A percentile compares a stretch with the other conserved stretches of the same genome.
These are phyloP conservation scores for Steinernema khuongi DNA, from an alignment of 1,140 invertebrate genomes.

Conservation along the genomic window DNA sequence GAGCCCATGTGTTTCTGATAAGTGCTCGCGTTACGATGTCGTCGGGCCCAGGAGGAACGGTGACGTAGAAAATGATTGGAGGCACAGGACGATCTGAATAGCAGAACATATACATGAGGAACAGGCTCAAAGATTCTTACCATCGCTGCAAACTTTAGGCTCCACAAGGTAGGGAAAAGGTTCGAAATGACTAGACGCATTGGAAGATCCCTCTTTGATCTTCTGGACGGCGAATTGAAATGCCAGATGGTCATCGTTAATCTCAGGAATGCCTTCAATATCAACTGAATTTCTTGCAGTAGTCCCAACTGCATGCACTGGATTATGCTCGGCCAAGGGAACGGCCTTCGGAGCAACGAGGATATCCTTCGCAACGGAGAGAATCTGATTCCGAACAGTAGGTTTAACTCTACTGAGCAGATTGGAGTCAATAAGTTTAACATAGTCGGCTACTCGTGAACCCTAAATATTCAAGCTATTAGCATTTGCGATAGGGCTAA, in stretches of 20 bases:
- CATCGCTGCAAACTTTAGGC: not conserved
- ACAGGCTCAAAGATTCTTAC: not conserved
- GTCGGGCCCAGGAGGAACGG: not conserved
- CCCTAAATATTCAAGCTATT: too few species aligned
- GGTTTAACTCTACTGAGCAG: not conserved
- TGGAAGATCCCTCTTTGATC: not conserved
- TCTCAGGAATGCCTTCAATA: not conserved
- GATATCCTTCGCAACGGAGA: not conserved
- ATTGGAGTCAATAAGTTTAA: not conserved
- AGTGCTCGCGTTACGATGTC: not conserved
- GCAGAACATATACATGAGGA: not conserved
- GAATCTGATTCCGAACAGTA: not conserved
- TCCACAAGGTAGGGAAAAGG: not conserved
- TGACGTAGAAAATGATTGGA: slow-evolving; percentile 1
- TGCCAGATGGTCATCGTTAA: not conserved
- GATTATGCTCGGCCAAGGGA: not conserved
- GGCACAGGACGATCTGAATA: not conserved
- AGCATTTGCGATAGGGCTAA: too few species aligned
- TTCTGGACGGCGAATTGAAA: not conserved
- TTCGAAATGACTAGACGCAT: not conserved
- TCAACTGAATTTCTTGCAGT: not conserved
- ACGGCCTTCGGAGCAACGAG: not conserved
- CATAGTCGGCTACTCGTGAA: not conserved
- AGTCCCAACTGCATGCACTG: not conserved
- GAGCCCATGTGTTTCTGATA: not conserved